phyloP scores from a whole-genome alignment of 2,113 vertebrate genomes.

The Pygoscelis adeliae region DNA sequence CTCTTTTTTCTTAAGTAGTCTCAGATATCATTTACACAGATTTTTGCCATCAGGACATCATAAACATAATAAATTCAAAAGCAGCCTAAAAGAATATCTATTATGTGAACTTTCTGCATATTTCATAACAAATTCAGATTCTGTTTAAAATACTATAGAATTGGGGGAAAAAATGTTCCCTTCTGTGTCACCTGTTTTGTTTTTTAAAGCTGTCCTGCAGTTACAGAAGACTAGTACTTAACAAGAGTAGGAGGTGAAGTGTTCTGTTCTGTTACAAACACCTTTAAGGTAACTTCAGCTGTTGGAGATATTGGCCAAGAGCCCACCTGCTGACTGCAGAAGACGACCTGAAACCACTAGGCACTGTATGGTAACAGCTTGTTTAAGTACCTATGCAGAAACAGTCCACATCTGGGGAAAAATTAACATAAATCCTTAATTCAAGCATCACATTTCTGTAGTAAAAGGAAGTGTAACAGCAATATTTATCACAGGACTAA shows the following conservation, averaged over 20 bases:
- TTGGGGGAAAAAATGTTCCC: rapidly evolving
- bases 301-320: neutral
- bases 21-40: neutral
- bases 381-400: neutral
- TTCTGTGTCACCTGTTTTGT: neutral
- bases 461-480: neutral
- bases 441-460: neutral
- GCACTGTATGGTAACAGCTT: neutral
- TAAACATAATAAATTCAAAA: neutral
- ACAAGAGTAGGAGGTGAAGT: neutral
- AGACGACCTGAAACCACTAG: neutral
- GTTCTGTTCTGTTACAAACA: neutral
- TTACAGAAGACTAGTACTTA: neutral
- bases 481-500: neutral
- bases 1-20: neutral
- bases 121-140: neutral
- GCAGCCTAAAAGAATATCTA: neutral
- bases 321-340: neutral
- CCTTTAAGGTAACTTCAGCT: neutral
- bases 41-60: neutral
- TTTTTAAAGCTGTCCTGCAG: neutral
- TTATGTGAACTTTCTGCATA: neutral
- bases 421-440: neutral
- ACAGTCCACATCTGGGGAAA: neutral
- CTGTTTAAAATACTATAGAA: neutral